Evolutionary conservation across 2,888 invertebrate genomes (phyloP).

Genomic region (Phymatocera aterrima): DNA sequence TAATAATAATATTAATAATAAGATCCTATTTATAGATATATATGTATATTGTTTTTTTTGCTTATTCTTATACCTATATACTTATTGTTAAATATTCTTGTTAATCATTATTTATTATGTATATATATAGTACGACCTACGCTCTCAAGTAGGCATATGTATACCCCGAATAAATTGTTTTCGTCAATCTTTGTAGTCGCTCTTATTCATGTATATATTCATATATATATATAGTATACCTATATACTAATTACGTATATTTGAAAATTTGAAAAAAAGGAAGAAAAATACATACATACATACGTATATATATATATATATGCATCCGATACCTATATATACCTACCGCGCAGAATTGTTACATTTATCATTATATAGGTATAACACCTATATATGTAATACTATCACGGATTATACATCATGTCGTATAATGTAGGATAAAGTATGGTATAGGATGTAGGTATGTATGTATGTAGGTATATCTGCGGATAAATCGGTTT

Average conservation of each 20-base stretch:
- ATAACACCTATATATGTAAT: neutral
- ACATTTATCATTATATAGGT: no score
- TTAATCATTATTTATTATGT: conserved; percentile 64
- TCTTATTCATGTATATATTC: neutral
- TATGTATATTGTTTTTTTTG: conserved; percentile 72
- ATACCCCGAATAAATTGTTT: conserved; percentile 28
- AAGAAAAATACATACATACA: neutral
- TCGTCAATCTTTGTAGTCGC: conserved; percentile 15
- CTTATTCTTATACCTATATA: conserved; percentile 65
- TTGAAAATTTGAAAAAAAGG: neutral
- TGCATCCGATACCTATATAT: neutral
- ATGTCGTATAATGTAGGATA: no score
- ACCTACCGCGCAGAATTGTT: no score
- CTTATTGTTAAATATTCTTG: conserved; percentile 72
- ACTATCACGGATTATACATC: conserved; percentile 17
- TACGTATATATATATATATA: neutral
- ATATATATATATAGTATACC: neutral
- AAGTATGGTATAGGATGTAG: no score
- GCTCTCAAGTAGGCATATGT: conserved; percentile 29
- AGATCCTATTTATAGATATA: conserved; percentile 75
- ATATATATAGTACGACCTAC: conserved; percentile 60
- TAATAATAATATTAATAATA: conserved; percentile 31
- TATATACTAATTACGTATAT: neutral
- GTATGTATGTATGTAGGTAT: no score
- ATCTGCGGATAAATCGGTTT: neutral